Conservation (phyloP, 23 tunicate species). For the Phallusia fumigata region DNA sequence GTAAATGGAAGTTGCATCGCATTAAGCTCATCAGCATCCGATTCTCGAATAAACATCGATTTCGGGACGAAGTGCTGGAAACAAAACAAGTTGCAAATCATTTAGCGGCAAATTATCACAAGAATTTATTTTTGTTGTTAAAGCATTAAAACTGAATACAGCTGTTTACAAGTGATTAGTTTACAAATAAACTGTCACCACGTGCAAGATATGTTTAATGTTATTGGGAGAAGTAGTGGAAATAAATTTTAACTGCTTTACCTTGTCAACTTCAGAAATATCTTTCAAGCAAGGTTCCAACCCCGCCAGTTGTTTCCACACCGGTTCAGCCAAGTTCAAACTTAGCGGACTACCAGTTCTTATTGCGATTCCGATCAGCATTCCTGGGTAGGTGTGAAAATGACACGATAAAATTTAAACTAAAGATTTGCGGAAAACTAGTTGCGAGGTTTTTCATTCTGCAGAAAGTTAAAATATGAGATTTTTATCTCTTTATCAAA, state of each 20-base stretch:
- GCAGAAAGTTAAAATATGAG: too few species aligned
- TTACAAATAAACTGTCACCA: not conserved
- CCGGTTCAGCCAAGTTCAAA: slow-evolving; percentile 75
- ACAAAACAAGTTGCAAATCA: not conserved
- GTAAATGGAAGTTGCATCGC: slow-evolving; percentile 62
- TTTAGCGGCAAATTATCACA: not conserved
- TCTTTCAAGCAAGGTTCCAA: slow-evolving; percentile 51
- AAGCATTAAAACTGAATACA: too few species aligned
- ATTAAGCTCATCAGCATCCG: slow-evolving; percentile 49
- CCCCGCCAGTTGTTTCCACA: slow-evolving; percentile 83
- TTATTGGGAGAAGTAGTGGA: too few species aligned
- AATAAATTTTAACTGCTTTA: too few species aligned
- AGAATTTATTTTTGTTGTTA: not conserved
- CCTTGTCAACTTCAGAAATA: slow-evolving; percentile 79
- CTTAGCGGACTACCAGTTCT: slow-evolving; percentile 88
- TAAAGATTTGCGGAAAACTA: too few species aligned
- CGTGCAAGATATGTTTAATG: too few species aligned
- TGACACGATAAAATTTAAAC: too few species aligned
- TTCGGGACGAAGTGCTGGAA: slow-evolving; percentile 71
- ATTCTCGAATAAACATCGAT: slow-evolving; percentile 63
- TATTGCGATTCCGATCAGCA: slow-evolving; percentile 83
- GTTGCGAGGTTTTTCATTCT: too few species aligned
- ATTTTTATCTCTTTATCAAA: too few species aligned
- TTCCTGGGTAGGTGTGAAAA: slow-evolving; percentile 41
- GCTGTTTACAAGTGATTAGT: not conserved